phyloP scores from a whole-genome alignment of 2,888 invertebrate species.

The Drosophila kokeensis region DNA sequence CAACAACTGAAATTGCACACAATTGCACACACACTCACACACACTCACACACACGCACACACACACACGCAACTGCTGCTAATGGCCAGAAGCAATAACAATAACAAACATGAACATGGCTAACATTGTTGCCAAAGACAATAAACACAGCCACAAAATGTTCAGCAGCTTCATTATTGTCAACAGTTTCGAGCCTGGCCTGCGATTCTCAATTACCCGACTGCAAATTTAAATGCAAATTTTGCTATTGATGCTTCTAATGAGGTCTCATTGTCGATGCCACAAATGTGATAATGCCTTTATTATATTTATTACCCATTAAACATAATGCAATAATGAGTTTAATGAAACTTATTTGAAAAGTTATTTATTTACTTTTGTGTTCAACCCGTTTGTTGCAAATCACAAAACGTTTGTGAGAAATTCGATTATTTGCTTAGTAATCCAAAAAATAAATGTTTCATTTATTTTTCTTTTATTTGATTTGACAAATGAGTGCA shows the following conservation, averaged over 20 bases:
- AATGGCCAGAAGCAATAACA: slow-evolving; percentile 27
- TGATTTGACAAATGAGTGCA: neutral
- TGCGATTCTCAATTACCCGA: neutral
- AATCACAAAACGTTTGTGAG: neutral
- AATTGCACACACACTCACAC: neutral
- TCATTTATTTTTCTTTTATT: too few relatives aligned
- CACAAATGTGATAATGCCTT: slow-evolving; percentile 4
- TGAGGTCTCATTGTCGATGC: slow-evolving; percentile 17
- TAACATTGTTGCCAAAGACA: slow-evolving; percentile 55
- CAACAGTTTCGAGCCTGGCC: slow-evolving; percentile 35
- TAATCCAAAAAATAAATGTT: too few relatives aligned
- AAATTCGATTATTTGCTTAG: neutral
- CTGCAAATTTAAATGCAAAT: slow-evolving; percentile 21
- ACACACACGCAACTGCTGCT: slow-evolving; percentile 25
- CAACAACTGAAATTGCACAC: slow-evolving; percentile 46
- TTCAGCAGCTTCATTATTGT: slow-evolving; percentile 71
- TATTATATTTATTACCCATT: neutral
- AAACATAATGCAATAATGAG: neutral
- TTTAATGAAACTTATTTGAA: neutral
- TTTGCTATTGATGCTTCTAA: slow-evolving; percentile 21
- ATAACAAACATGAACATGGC: slow-evolving; percentile 27
- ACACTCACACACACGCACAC: slow-evolving; percentile 16
- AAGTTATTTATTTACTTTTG: neutral
- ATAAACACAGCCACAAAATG: slow-evolving; percentile 69
- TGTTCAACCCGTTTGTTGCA: neutral